phyloP scores from a whole-genome alignment of 1,140 invertebrate genomes.

The Vanessa tameamea region DNA sequence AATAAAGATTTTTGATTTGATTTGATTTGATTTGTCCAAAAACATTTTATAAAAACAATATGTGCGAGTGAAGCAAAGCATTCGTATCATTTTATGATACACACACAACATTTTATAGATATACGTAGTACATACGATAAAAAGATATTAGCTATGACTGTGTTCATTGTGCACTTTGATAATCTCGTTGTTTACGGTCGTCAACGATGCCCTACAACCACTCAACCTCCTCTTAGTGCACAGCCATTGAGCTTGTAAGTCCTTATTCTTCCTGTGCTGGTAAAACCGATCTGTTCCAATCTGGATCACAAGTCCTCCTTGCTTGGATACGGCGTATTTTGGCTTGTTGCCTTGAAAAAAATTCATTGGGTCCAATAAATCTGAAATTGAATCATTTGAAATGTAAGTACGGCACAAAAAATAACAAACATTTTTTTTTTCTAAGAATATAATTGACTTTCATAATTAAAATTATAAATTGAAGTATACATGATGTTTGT shows the following conservation, averaged over 20 bases:
- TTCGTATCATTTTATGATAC: no score
- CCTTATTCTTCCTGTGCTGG: conserved; percentile 35
- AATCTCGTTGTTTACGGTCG: conserved; percentile 31
- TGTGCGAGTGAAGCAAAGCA: no score
- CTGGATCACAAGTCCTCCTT: conserved; percentile 39
- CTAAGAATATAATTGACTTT: neutral
- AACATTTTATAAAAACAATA: no score
- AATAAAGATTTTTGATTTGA: no score
- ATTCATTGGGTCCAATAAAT: neutral
- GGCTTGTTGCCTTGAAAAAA: neutral
- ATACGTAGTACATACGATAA: no score
- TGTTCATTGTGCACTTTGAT: conserved; percentile 31
- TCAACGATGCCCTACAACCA: conserved; percentile 39
- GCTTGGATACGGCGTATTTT: conserved; percentile 21
- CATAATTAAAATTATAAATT: no score
- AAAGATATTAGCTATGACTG: conserved; percentile 1
- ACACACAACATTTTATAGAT: no score
- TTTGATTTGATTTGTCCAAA: no score
- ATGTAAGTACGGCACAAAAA: no score
- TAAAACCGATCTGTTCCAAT: conserved; percentile 40
- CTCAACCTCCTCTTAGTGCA: conserved; percentile 26
- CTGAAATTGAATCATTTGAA: neutral
- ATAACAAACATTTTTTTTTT: no score
- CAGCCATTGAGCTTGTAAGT: conserved; percentile 38
- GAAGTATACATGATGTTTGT: no score